phyloP scores from a whole-genome alignment of 2,888 invertebrate species.

The Drosophila atripex region DNA sequence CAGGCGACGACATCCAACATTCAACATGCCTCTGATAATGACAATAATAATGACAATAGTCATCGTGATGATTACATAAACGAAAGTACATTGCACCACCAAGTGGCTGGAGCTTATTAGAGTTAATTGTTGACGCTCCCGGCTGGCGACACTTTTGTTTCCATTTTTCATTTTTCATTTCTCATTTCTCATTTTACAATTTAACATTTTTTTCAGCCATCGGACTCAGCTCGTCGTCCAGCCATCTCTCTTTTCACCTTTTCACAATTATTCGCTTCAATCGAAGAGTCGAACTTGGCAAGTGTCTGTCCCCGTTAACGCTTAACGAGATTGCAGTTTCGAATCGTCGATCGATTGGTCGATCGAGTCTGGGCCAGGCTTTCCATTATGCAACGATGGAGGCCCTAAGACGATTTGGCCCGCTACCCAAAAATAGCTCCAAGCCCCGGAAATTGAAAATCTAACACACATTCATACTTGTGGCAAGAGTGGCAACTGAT shows the following conservation, averaged over 20 bases:
- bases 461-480: neutral
- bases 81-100: constrained; percentile 46
- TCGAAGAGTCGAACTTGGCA: constrained; percentile 40
- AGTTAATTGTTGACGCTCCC: constrained; percentile 66
- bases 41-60: constrained; percentile 9
- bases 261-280: constrained; percentile 12
- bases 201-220: neutral
- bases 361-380: constrained; percentile 14
- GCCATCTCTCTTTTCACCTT: constrained; percentile 5
- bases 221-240: too few relatives aligned
- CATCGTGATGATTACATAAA: constrained; percentile 58
- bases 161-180: constrained; percentile 30
- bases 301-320: constrained; percentile 51
- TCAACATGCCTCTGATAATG: constrained; percentile 16
- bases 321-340: constrained; percentile 62
- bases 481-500: neutral
- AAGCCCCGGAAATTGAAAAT: neutral
- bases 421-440: constrained; percentile 12
- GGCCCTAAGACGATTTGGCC: constrained; percentile 28
- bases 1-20: constrained; percentile 3
- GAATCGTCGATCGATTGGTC: constrained; percentile 16
- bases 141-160: constrained; percentile 56
- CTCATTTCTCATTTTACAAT: too few relatives aligned
- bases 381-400: constrained; percentile 29
- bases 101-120: constrained; percentile 57